Percentiles rank a stretch among this genome's conserved stretches.
These are phyloP conservation scores for Semotilus atromaculatus DNA, from an alignment of 2,797 vertebrate genomes.

Conservation along the genomic window DNA sequence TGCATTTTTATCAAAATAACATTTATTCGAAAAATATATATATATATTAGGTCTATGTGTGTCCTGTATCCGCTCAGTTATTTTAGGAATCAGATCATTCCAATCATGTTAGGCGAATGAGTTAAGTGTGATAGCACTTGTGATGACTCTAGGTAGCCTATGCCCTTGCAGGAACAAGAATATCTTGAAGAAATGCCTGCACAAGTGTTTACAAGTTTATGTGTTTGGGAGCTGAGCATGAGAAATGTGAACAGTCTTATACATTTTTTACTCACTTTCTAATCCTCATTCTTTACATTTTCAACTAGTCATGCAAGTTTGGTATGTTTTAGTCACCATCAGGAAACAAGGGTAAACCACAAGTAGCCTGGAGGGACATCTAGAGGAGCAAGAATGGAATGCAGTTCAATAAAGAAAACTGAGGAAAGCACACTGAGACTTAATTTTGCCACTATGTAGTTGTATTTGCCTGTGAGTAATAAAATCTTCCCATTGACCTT, in stretches of 20 bases:
- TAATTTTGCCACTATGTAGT: not conserved
- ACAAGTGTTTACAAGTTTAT: not conserved
- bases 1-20: too few relatives aligned
- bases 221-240: not conserved
- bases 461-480: not conserved
- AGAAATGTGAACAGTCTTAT: conserved; percentile 9
- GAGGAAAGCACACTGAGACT: not conserved
- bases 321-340: not conserved
- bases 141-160: not conserved
- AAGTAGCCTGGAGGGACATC: conserved; percentile 41
- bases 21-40: too few relatives aligned
- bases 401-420: not conserved
- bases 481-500: too few relatives aligned
- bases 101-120: conserved; percentile 14
- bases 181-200: not conserved
- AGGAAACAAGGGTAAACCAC: not conserved
- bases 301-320: conserved; percentile 1
- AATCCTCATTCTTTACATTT: conserved; percentile 18
- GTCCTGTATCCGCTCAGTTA: not conserved
- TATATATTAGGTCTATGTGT: not conserved
- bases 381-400: conserved; percentile 32
- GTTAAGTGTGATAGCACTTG: not conserved
- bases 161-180: not conserved
- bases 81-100: not conserved
- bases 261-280: not conserved